Evolutionary conservation across 2,888 invertebrate genomes (phyloP).

Genomic region (Euphydryas editha): DNA sequence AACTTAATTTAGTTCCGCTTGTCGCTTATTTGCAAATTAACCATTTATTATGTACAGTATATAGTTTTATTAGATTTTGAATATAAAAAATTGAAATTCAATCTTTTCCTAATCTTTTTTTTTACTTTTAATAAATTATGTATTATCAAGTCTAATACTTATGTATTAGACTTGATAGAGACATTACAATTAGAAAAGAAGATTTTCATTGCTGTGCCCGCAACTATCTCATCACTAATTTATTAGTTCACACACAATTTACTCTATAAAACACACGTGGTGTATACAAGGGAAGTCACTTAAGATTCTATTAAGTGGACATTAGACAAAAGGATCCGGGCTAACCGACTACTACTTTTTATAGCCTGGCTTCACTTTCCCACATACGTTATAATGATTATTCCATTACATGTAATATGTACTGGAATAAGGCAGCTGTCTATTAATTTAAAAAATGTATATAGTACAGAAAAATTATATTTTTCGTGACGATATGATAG

Average conservation of each 20-base stretch:
- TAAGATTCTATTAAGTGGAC: slow-evolving; percentile 53
- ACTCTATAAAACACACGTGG: slow-evolving; percentile 58
- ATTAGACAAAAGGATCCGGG: slow-evolving; percentile 73
- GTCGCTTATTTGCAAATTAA: too few species aligned
- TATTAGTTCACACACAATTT: slow-evolving; percentile 41
- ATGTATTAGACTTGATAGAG: neutral
- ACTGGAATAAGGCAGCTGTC: slow-evolving; percentile 8
- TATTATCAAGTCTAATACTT: neutral
- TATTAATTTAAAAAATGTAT: neutral
- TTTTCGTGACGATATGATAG: too few species aligned
- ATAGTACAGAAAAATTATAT: neutral
- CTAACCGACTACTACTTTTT: slow-evolving; percentile 61
- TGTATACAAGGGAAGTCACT: slow-evolving; percentile 69
- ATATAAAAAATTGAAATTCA: too few species aligned
- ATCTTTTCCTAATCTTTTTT: too few species aligned
- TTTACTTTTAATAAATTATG: too few species aligned
- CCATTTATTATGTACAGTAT: too few species aligned
- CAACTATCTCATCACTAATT: slow-evolving; percentile 37
- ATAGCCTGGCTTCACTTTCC: slow-evolving; percentile 40
- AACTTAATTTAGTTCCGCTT: neutral
- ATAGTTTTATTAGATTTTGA: too few species aligned
- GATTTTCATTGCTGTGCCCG: neutral
- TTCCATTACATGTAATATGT: neutral
- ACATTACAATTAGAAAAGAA: neutral
- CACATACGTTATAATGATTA: slow-evolving; percentile 37